These are phyloP conservation scores for Agelastica alni DNA, from an alignment of 2,888 invertebrate species.

Conservation along the genomic window DNA sequence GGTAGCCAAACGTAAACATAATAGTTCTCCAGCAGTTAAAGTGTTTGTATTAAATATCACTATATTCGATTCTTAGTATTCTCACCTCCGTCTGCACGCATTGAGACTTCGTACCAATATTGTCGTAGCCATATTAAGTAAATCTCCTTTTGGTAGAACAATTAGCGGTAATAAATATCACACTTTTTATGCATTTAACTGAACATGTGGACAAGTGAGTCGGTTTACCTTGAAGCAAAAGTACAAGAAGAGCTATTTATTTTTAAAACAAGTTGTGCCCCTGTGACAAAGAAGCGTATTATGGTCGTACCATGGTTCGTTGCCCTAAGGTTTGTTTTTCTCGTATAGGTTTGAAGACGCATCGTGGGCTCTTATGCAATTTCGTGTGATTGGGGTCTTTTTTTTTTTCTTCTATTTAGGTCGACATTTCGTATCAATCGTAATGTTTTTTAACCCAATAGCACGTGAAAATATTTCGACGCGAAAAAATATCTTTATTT, in stretches of 20 bases:
- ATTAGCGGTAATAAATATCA: constrained; percentile 21
- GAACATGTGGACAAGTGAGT: constrained; percentile 24
- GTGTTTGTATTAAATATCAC: too few relatives aligned
- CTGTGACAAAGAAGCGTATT: constrained; percentile 28
- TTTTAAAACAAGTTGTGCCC: constrained; percentile 29
- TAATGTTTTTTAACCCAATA: too few relatives aligned
- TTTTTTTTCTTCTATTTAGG: too few relatives aligned
- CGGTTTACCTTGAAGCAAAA: constrained; percentile 23
- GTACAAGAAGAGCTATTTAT: constrained; percentile 22
- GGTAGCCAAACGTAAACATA: too few relatives aligned
- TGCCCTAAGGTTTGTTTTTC: constrained; percentile 26
- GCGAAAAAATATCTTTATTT: too few relatives aligned
- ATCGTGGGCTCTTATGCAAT: constrained; percentile 22
- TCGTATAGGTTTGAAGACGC: constrained; percentile 11
- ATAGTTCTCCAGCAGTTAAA: too few relatives aligned
- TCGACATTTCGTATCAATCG: too few relatives aligned
- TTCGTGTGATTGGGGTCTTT: constrained; percentile 12
- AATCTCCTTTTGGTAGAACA: constrained; percentile 17
- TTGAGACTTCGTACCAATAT: constrained; percentile 19
- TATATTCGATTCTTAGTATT: constrained; percentile 1
- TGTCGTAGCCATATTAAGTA: constrained; percentile 19
- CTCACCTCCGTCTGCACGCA: too few relatives aligned
- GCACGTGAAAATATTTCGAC: too few relatives aligned
- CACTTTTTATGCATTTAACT: constrained; percentile 15
- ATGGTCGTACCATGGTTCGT: constrained; percentile 19